phyloP scores from a whole-genome alignment of 2,113 vertebrate genomes.

The Xenopus tropicalis region UCB_Xtro_10.0 CM004445.2:90659001-90659500 shows the following conservation, averaged over 20 bases:
- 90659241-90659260: too few species aligned
- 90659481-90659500: background rate
- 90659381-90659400: too few species aligned
- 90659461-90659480: background rate
- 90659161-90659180: background rate
- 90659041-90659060: background rate
- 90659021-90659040: background rate
- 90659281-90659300: background rate
- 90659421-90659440: background rate
- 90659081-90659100: background rate
- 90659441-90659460: background rate
- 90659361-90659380: background rate
- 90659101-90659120: background rate
- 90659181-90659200: background rate
- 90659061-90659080: background rate
- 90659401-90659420: background rate
- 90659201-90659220: background rate
- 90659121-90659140: background rate
- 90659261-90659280: background rate
- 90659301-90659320: background rate
- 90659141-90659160: background rate
- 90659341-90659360: background rate
- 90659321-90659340: background rate
- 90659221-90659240: too few species aligned
- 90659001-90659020: background rate